Conservation (phyloP, 2,797 vertebrate genomes). For the Syngnathus rostellatus region DNA sequence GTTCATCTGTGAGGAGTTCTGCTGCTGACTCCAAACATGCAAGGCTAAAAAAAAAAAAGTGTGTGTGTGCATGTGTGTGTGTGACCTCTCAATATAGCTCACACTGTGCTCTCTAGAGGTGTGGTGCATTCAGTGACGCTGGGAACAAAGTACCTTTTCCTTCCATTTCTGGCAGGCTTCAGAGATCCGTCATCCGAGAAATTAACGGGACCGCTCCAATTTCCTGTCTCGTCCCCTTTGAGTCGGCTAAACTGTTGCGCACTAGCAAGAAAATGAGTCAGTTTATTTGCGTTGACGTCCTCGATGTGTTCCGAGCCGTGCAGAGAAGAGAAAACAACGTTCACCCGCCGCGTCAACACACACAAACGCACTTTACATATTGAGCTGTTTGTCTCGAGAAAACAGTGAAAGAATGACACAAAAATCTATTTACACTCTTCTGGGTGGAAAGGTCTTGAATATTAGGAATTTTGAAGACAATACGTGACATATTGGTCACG, state of each 20-base stretch:
- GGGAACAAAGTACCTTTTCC: constrained; percentile 87
- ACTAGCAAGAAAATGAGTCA: constrained; percentile 96
- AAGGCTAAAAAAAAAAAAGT: constrained; percentile 41
- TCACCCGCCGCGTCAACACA: constrained; percentile 12
- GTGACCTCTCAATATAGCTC: constrained; percentile 41
- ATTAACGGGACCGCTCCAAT: constrained; percentile 97
- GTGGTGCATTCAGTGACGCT: constrained; percentile 65
- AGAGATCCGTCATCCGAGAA: constrained; percentile 88
- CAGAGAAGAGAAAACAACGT: constrained; percentile 42
- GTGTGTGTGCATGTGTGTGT: constrained; percentile 5
- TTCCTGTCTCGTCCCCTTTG: constrained; percentile 93
- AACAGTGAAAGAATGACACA: constrained; percentile 13
- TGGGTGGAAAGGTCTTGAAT: not conserved
- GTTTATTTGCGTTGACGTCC: constrained; percentile 70
- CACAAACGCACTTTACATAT: constrained; percentile 11
- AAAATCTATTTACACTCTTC: not conserved
- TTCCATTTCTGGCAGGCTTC: constrained; percentile 89
- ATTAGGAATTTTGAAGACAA: no score
- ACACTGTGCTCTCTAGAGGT: constrained; percentile 54
- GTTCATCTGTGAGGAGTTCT: constrained; percentile 29
- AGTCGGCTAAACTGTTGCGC: constrained; percentile 97
- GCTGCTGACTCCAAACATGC: constrained; percentile 62
- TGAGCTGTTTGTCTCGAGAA: constrained; percentile 37
- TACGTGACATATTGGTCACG: no score
- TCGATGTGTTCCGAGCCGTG: constrained; percentile 32